Conservation (phyloP, 1,140 invertebrate genomes). For the Caenorhabditis latens region DNA sequence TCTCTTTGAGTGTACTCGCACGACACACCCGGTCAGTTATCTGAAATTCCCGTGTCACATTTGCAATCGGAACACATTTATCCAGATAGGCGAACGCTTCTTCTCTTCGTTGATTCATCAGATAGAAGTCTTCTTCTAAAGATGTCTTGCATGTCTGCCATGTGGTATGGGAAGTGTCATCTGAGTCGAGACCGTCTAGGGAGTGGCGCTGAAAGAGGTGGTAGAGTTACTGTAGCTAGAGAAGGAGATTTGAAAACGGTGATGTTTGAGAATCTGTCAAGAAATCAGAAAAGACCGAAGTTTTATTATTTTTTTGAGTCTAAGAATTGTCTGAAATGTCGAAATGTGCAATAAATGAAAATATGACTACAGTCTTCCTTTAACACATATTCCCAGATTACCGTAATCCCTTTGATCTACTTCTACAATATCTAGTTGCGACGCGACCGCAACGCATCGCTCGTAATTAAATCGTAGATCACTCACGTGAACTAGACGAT, state of each 20-base stretch:
- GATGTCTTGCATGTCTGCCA: constrained; percentile 24
- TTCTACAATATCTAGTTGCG: too few species aligned
- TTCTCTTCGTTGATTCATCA: constrained; percentile 36
- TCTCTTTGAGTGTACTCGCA: constrained; percentile 21
- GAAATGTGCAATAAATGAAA: too few species aligned
- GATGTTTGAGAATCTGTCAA: too few species aligned
- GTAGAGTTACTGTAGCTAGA: background rate
- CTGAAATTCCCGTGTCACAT: constrained; percentile 20
- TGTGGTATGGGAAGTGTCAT: background rate
- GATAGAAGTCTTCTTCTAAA: constrained; percentile 17
- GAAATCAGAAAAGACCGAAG: too few species aligned
- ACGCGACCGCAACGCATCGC: too few species aligned
- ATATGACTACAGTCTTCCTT: too few species aligned
- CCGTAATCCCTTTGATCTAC: too few species aligned
- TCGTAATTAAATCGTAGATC: too few species aligned
- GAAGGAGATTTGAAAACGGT: background rate
- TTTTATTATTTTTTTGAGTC: too few species aligned
- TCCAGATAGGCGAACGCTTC: constrained; percentile 33
- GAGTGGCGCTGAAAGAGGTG: constrained; percentile 1
- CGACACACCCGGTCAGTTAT: constrained; percentile 21
- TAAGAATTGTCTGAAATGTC: too few species aligned
- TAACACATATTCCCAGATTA: too few species aligned
- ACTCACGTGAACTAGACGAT: too few species aligned
- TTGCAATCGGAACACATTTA: constrained; percentile 48
- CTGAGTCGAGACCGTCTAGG: constrained; percentile 27